Evolutionary conservation across 2,113 vertebrate species (phyloP).

Genomic region (Thunnus thynnus): DNA sequence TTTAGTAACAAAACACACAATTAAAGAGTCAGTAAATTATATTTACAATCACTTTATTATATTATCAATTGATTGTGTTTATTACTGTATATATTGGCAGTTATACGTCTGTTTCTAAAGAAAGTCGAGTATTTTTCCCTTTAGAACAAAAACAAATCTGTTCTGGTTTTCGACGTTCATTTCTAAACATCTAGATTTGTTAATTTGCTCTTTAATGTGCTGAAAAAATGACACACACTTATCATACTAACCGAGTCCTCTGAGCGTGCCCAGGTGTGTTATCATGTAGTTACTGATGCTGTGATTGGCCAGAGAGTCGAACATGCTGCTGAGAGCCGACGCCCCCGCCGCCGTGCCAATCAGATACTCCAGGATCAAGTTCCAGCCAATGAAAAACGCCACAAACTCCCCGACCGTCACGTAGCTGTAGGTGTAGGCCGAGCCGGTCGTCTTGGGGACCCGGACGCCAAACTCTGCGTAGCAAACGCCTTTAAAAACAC

Average conservation of each 20-base stretch:
- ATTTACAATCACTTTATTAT: too few relatives aligned
- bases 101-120: too few relatives aligned
- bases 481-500: constrained; percentile 88
- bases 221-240: too few relatives aligned
- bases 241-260: constrained; percentile 88
- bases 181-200: too few relatives aligned
- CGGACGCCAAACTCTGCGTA: constrained; percentile 98
- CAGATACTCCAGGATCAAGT: constrained; percentile 97
- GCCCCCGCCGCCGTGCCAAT: constrained; percentile 96
- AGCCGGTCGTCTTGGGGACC: constrained; percentile 97
- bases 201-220: too few relatives aligned
- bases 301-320: constrained; percentile 97
- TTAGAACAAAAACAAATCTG: too few relatives aligned
- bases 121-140: too few relatives aligned
- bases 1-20: too few relatives aligned
- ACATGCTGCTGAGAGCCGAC: constrained; percentile 98
- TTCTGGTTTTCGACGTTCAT: too few relatives aligned
- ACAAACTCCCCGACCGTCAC: constrained; percentile 97
- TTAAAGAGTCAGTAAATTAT: too few relatives aligned
- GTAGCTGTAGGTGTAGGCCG: constrained; percentile 99
- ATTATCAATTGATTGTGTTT: too few relatives aligned
- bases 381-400: constrained; percentile 98
- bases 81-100: too few relatives aligned
- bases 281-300: constrained; percentile 96
- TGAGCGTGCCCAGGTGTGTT: constrained; percentile 90